These are phyloP conservation scores for Pipistrellus kuhlii DNA, from an alignment of 2,797 vertebrate genomes.

Conservation along the genomic window DNA sequence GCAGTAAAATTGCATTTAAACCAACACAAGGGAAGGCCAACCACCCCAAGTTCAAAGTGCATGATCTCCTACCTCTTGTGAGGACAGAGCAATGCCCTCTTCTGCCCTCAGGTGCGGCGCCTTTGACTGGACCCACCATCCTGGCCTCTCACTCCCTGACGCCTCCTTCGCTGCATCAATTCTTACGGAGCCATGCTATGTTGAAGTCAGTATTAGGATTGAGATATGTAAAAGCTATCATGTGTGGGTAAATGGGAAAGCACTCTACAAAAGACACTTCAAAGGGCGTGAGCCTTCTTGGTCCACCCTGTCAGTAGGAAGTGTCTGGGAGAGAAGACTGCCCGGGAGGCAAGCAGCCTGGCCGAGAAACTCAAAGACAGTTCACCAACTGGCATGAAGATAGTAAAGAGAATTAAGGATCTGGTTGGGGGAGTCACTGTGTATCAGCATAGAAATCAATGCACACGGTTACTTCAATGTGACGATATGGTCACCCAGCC, in stretches of 20 bases:
- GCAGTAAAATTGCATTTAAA: constrained; percentile 47
- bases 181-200: not conserved
- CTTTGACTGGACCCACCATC: not conserved
- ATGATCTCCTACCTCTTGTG: not conserved
- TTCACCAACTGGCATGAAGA: not conserved
- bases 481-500: not conserved
- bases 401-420: constrained; percentile 15
- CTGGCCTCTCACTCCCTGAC: not conserved
- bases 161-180: not conserved
- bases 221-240: not conserved
- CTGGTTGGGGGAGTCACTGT: not conserved
- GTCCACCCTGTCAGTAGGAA: not conserved
- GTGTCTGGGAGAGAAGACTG: not conserved
- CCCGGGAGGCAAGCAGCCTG: not conserved
- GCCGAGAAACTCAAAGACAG: not conserved
- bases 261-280: not conserved
- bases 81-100: not conserved
- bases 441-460: not conserved
- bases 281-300: not conserved
- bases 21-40: not conserved
- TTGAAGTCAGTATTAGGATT: not conserved
- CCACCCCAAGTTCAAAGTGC: not conserved
- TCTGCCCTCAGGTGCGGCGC: not conserved
- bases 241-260: not conserved
- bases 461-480: not conserved